Evolutionary conservation across 2,113 vertebrate species (phyloP), one percentile per base, ranked within the genome.

Genomic region (Melanerpes formicivorus): DNA sequence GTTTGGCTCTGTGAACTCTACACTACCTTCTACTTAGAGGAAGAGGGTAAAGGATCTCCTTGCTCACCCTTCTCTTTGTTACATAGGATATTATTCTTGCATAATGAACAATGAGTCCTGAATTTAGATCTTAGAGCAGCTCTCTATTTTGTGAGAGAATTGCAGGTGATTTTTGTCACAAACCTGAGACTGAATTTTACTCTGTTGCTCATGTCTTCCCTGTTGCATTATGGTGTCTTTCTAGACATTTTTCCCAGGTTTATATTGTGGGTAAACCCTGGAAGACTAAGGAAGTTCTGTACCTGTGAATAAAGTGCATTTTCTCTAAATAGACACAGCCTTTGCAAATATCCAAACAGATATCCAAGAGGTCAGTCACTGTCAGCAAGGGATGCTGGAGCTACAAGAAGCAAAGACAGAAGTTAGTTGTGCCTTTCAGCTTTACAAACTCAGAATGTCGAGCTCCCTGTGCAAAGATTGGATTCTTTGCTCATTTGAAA

Each of bases 301-400:
- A 98, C 98, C 98, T 98, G 90, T 98, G 98, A 89, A 98, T 98
- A 90, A 98, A 98, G 90, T 91, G 97, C 96, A 98, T 97, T 87
- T 97, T 96, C 71, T 98, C 98, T 88, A 98, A 93, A 95, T 98
- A 98, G 62, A 96, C 96, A 86, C 98, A 98, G 65, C 98, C 98
- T 97, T 97, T 97, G 83, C 97, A 97, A 92, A 98, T 95, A 93
- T 98, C 97, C 88, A 97, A 59, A 87, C 97, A 97, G 70, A 98
- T 90, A 48, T 97, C 97, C 83, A 98, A 64, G 23, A 98, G 97
- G 65, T 97, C 97, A 71, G 58, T 77, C 74, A 95, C 10, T 65
- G 71, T 96, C 60, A 98, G 95, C 44, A 97, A 83, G 79, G 96
- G 87, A 27, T 55, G 91, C 29, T 94, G 95, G 64, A 91, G 77